phyloP scores from a whole-genome alignment of 2,113 vertebrate species.

The Silurus glanis region DNA sequence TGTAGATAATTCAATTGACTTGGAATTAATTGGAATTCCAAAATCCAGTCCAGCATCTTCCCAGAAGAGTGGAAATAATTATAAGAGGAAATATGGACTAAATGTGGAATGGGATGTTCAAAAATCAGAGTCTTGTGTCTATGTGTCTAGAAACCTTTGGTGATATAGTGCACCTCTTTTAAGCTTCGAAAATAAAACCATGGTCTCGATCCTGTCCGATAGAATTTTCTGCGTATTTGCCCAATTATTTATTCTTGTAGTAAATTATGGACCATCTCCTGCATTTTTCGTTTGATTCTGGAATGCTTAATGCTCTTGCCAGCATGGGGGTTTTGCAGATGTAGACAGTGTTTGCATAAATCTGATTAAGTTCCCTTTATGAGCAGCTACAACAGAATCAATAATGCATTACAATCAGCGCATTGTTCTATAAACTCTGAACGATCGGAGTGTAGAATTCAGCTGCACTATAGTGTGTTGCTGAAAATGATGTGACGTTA shows the following conservation, averaged over 20 bases:
- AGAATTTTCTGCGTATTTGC: background rate
- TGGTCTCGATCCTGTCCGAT: too few relatives aligned
- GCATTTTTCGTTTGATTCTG: background rate
- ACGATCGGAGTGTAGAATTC: background rate
- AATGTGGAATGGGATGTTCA: too few relatives aligned
- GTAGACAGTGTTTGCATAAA: background rate
- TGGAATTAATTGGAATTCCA: too few relatives aligned
- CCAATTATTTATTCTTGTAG: background rate
- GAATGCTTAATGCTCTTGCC: background rate
- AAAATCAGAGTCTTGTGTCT: too few relatives aligned
- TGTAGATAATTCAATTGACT: too few relatives aligned
- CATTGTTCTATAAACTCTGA: background rate
- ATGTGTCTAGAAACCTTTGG: too few relatives aligned
- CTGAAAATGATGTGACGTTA: background rate
- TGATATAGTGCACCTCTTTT: too few relatives aligned
- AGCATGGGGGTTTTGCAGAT: background rate
- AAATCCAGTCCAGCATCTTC: too few relatives aligned
- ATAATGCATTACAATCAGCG: too few relatives aligned
- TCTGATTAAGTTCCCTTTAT: background rate
- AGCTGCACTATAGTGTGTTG: background rate
- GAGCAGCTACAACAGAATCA: background rate
- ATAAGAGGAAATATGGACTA: too few relatives aligned
- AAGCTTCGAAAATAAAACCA: too few relatives aligned
- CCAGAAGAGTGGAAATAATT: too few relatives aligned
- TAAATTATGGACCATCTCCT: background rate